A percentile compares a stretch with the other conserved stretches of the same genome.
Evolutionary conservation across 2,888 invertebrate genomes (phyloP).

Genomic region (Malacosoma neustria): DNA sequence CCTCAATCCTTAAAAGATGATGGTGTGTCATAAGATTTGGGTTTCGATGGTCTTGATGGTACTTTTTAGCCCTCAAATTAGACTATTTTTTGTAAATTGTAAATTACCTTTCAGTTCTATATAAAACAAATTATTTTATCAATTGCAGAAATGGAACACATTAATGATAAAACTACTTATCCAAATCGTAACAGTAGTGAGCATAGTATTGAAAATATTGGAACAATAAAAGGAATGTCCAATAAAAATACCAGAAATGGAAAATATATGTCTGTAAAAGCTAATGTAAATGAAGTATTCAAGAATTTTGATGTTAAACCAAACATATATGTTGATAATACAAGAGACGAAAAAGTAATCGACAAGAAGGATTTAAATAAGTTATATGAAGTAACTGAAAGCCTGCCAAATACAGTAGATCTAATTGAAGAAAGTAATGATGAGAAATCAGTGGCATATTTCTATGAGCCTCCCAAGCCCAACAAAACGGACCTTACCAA

Average conservation of each 20-base stretch:
- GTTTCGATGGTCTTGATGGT: too few species aligned
- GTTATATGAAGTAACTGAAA: conserved; percentile 34
- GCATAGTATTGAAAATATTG: too few species aligned
- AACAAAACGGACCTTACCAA: conserved; percentile 19
- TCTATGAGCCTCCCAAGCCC: conserved; percentile 12
- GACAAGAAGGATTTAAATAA: neutral
- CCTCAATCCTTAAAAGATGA: too few species aligned
- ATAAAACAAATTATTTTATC: too few species aligned
- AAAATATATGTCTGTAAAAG: conserved; percentile 1
- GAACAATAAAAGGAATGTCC: too few species aligned
- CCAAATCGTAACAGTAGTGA: too few species aligned
- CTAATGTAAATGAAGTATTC: neutral
- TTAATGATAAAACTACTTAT: too few species aligned
- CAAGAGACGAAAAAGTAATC: neutral
- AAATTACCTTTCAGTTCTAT: too few species aligned
- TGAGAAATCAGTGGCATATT: conserved; percentile 13
- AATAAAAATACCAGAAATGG: neutral
- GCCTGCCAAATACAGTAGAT: conserved; percentile 8
- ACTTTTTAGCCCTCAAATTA: too few species aligned
- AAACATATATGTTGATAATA: neutral
- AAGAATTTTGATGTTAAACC: neutral
- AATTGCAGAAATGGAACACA: too few species aligned
- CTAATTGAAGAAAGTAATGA: conserved; percentile 9
- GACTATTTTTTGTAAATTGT: too few species aligned
- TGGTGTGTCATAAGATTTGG: too few species aligned